Conservation (phyloP, 2,888 invertebrate genomes). For the Rotaria magnacalcarata region DNA sequence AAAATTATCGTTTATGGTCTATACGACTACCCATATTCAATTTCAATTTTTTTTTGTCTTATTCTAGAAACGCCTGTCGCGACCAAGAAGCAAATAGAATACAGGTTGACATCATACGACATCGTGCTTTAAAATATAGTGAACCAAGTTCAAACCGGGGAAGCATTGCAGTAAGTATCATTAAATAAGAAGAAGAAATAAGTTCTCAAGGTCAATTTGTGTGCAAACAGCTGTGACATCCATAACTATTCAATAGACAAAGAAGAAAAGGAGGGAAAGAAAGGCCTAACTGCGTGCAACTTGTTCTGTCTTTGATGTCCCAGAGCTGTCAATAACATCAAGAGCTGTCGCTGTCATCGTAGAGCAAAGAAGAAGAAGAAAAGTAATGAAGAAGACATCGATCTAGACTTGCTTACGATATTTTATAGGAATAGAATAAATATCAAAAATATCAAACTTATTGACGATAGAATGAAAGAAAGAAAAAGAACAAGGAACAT, state of each 20-base stretch:
- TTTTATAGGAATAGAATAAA: constrained; percentile 7
- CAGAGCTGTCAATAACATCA: background rate
- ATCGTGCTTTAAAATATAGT: background rate
- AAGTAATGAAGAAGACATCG: constrained; percentile 21
- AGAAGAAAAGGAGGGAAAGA: background rate
- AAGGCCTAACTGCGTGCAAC: background rate
- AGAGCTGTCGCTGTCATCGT: background rate
- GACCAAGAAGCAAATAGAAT: background rate
- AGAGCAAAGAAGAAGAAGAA: background rate
- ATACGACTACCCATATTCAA: background rate
- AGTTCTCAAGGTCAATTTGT: background rate
- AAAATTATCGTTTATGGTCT: background rate
- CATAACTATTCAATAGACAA: background rate
- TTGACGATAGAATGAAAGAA: background rate
- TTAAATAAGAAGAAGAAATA: background rate
- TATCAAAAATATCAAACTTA: constrained; percentile 3
- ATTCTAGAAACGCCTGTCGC: constrained; percentile 15
- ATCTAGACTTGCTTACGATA: constrained; percentile 7
- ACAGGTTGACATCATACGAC: background rate
- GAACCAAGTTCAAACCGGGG: background rate
- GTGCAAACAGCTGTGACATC: constrained; percentile 20
- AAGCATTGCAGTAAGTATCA: constrained; percentile 23
- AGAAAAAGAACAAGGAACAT: background rate
- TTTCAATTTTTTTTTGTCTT: background rate
- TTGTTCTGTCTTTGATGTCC: constrained; percentile 16